Percentiles rank a stretch among this genome's conserved stretches.
These are phyloP conservation scores for Campylomormyrus tamandua DNA, from an alignment of 2,113 vertebrate species.

Conservation along the genomic window DNA sequence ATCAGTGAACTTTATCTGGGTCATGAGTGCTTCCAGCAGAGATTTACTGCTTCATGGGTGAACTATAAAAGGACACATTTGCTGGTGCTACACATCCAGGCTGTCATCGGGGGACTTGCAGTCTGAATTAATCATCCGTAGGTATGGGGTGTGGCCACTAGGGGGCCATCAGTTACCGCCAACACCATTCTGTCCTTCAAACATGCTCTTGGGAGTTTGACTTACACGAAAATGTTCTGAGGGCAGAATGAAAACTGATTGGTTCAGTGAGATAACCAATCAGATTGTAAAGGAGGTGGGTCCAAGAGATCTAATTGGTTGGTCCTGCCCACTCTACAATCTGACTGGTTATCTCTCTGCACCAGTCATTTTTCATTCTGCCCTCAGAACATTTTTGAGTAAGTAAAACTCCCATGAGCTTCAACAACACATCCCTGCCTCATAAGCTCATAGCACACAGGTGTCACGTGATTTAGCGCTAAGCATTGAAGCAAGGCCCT, in stretches of 20 bases:
- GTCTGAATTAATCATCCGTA: neutral
- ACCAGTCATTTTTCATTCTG: neutral
- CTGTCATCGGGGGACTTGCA: neutral
- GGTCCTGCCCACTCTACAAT: neutral
- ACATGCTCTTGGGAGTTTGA: neutral
- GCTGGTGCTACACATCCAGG: neutral
- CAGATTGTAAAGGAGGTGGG: neutral
- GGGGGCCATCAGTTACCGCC: neutral
- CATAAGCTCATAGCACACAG: neutral
- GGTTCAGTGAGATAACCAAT: neutral
- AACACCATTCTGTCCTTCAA: neutral
- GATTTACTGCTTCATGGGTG: slow-evolving; percentile 50
- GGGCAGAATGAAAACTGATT: neutral
- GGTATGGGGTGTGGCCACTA: neutral
- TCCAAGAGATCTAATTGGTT: neutral
- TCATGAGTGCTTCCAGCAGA: slow-evolving; percentile 21
- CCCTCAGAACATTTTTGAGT: no score
- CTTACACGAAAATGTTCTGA: neutral
- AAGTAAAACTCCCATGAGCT: no score
- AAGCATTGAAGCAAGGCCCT: neutral
- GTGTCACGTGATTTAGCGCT: neutral
- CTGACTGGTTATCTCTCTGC: neutral
- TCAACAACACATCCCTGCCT: neutral
- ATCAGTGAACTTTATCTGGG: slow-evolving; percentile 31
- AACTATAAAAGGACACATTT: slow-evolving; percentile 18